Evolutionary conservation across 1,140 invertebrate species (phyloP).

Genomic region (Macrocentrus cingulum): DNA sequence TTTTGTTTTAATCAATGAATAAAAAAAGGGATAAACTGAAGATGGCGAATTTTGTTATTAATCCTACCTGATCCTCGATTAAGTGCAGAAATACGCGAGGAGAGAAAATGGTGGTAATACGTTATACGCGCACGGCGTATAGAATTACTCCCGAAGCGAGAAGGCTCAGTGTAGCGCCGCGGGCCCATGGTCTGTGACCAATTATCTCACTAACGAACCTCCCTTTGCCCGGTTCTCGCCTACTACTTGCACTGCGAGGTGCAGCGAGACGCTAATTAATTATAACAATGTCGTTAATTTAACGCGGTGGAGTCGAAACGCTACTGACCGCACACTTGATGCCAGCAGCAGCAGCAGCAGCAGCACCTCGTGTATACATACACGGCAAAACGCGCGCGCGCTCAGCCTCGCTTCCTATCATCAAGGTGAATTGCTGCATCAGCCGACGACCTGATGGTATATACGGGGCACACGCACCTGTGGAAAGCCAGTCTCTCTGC

Average conservation of each 20-base stretch:
- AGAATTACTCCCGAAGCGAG: constrained; percentile 23
- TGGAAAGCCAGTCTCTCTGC: no score
- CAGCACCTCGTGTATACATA: no score
- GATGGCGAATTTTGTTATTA: no score
- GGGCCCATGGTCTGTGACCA: constrained; percentile 58
- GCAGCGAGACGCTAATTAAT: constrained; percentile 50
- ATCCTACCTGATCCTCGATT: no score
- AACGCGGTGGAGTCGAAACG: constrained; percentile 55
- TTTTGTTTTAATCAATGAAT: no score
- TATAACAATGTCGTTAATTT: constrained; percentile 60
- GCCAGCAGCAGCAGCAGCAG: no score
- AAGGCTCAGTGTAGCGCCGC: constrained; percentile 14
- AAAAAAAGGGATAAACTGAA: no score
- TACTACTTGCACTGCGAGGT: constrained; percentile 10
- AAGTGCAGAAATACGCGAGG: constrained; percentile 13
- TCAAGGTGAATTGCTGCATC: background rate
- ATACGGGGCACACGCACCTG: constrained; percentile 13
- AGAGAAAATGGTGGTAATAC: constrained; percentile 31
- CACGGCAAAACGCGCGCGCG: constrained; percentile 15
- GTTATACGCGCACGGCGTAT: constrained; percentile 44
- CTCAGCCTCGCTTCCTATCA: constrained; percentile 35
- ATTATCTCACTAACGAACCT: constrained; percentile 57
- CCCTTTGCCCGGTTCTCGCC: constrained; percentile 3
- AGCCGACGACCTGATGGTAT: background rate
- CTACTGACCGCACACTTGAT: constrained; percentile 55